phyloP scores from a whole-genome alignment of 2,113 vertebrate species.

The Calidris pygmaea region DNA sequence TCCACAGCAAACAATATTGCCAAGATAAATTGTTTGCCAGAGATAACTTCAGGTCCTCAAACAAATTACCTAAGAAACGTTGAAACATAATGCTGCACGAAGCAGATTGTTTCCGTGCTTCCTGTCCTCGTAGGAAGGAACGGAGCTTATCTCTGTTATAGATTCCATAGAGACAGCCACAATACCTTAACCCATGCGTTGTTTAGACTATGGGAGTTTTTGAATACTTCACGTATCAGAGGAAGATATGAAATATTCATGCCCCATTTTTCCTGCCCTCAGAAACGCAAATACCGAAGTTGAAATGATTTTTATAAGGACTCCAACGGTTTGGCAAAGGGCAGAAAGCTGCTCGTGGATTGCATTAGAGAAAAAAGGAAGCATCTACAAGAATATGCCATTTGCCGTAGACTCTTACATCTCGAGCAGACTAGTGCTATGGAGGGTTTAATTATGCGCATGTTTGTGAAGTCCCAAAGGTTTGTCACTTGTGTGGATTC shows the following conservation, averaged over 20 bases:
- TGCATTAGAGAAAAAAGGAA: not conserved
- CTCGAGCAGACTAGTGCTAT: not conserved
- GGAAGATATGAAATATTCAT: not conserved
- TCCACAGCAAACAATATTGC: not conserved
- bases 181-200: not conserved
- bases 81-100: not conserved
- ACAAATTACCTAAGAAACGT: constrained; percentile 53
- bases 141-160: not conserved
- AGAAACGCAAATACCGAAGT: not conserved
- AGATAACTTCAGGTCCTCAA: constrained; percentile 35
- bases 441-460: not conserved
- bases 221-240: not conserved
- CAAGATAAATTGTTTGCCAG: constrained; percentile 53
- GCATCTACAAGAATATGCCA: not conserved
- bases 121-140: not conserved
- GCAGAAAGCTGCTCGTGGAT: not conserved
- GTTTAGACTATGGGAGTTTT: not conserved
- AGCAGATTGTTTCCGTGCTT: constrained; percentile 24
- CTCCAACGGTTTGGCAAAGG: not conserved
- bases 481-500: not conserved
- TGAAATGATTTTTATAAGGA: not conserved
- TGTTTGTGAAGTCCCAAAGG: not conserved
- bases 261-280: not conserved
- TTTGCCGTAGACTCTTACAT: not conserved
- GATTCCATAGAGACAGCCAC: not conserved